These are phyloP conservation scores for Rosalia funebris DNA, from an alignment of 2,888 invertebrate species.

Conservation along the genomic window DNA sequence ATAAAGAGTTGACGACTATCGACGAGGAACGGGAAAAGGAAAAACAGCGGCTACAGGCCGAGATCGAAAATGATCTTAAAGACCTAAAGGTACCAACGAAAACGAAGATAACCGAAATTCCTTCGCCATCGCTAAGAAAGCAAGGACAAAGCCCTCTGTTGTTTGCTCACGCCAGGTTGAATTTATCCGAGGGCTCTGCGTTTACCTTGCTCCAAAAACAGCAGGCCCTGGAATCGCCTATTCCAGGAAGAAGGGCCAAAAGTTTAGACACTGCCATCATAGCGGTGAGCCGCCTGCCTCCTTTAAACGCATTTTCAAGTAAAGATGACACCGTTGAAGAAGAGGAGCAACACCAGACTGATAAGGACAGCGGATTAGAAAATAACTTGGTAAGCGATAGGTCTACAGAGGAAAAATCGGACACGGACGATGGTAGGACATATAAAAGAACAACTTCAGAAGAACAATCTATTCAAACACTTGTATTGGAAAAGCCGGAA, in stretches of 20 bases:
- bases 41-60: conserved; percentile 57
- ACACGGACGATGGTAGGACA: conserved; percentile 37
- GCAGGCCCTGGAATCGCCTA: conserved; percentile 80
- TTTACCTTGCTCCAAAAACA: conserved; percentile 80
- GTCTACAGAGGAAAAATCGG: conserved; percentile 47
- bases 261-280: conserved; percentile 87
- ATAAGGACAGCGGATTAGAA: conserved; percentile 47
- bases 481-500: background rate
- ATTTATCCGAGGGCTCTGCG: conserved; percentile 86
- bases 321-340: conserved; percentile 89
- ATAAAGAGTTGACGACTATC: conserved; percentile 47
- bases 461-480: conserved; percentile 32
- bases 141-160: conserved; percentile 81
- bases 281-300: conserved; percentile 80
- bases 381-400: conserved; percentile 46
- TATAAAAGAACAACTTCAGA: conserved; percentile 28
- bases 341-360: conserved; percentile 69
- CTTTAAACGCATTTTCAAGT: conserved; percentile 86
- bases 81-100: conserved; percentile 61
- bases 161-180: conserved; percentile 82
- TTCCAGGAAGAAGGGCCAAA: conserved; percentile 80
- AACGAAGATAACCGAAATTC: conserved; percentile 73
- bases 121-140: conserved; percentile 76
- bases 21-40: conserved; percentile 58
- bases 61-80: conserved; percentile 61